A percentile compares a stretch with the other conserved stretches of the same genome.
These are phyloP conservation scores for Nomada ruficornis DNA, from an alignment of 2,888 invertebrate species.

Conservation along the genomic window DNA sequence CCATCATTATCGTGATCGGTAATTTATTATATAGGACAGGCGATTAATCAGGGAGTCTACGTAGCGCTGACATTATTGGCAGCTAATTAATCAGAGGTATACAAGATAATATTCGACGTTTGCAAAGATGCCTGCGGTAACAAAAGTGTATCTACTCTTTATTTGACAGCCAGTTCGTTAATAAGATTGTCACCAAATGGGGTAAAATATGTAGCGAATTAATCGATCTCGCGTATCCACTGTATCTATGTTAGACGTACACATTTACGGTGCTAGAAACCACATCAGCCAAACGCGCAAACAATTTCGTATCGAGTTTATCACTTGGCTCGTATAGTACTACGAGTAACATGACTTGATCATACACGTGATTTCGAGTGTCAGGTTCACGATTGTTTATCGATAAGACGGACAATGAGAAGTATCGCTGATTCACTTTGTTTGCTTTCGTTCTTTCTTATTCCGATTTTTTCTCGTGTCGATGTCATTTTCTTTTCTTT, in stretches of 20 bases:
- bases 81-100: slow-evolving; percentile 52
- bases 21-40: slow-evolving; percentile 55
- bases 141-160: not conserved
- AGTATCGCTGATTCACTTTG: not conserved
- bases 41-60: slow-evolving; percentile 47
- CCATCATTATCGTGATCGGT: slow-evolving; percentile 47
- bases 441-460: not conserved
- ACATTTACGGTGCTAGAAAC: slow-evolving; percentile 4
- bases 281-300: slow-evolving; percentile 1
- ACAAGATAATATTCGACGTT: slow-evolving; percentile 19
- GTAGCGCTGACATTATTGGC: slow-evolving; percentile 45
- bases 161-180: slow-evolving; percentile 21
- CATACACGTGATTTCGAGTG: not conserved
- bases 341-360: too few species aligned
- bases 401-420: slow-evolving; percentile 24
- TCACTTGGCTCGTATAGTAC: not conserved
- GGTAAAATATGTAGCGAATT: not conserved
- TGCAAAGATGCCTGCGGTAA: slow-evolving; percentile 3
- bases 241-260: not conserved
- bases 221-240: slow-evolving; percentile 10
- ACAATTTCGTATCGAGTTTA: not conserved
- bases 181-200: not conserved
- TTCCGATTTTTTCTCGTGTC: not conserved
- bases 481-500: not conserved
- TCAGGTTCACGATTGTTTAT: not conserved